Base-by-base conservation (phyloP, 1,140 invertebrate species). In the Euschistus heros region DNA sequence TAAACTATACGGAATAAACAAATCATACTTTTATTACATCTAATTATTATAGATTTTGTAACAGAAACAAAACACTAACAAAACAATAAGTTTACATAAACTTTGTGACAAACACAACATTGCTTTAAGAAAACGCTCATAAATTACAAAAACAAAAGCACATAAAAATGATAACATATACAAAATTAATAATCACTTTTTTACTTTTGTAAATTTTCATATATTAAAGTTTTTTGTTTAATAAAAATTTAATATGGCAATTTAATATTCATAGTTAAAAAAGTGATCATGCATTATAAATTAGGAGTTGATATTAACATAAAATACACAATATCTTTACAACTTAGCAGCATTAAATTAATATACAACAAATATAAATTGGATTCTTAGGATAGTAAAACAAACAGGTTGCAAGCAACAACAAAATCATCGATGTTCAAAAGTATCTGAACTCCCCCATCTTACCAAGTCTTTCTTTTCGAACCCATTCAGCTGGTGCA, bases 371-470 rank as follows among this genome's bases (percentile, higher is more conserved):
- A 47, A 63, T 50, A 63, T 27, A 63, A 50, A n/a, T 10, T 47
- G 37, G n/a, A 13, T 50, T n/a, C 22, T 7, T 15, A 63, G 42
- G 30, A 30, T 5, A 20, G 30, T 33, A 33, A 44, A 63, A 63
- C 20, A 22, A 66, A 55, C 46, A 47, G 24, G 26, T 54, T 24
- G 27, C 30, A 24, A 54, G 33, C 17, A 22, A 37, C 17, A 50
- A 30, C n/a, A 63, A 26, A 52, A 60, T 33, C 10, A 63, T 63
- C 60, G 42, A 27, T 44, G 24, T 81, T 84, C 33, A 95, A 79
- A 96, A 94, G 78, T 96, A 96, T 77, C 92, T 85, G 76, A 96
- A 94, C 83, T 94, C 92, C 79, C 92, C 92, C 82, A 93, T 93
- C 79, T 93, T 94, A 76, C 92, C 92, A 71, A 90, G 84, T 69